Evolutionary conservation across 1,140 invertebrate species (phyloP), one percentile per base, ranked within the genome.

Genomic region (Drosophila subobscura): DNA sequence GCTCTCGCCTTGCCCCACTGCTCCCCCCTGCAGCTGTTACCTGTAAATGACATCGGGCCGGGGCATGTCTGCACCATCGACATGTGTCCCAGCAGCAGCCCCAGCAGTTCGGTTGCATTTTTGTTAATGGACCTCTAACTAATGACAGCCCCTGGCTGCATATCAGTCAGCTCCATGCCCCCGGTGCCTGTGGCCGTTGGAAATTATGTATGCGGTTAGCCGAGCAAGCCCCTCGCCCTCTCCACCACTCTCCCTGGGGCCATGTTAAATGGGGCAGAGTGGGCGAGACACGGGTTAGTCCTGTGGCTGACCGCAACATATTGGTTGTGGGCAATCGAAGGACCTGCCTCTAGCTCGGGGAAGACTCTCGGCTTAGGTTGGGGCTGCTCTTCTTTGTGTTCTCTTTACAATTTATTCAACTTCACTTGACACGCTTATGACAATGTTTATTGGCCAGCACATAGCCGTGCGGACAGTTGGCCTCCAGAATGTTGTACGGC

Each of bases 401-500:
- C 8, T 23, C 37, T 23, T 14, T 20, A 0, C 5, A n/a, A 22
- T 56, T 47, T 74, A 52, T 61, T 63, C 2, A 14, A 14, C 14
- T 1, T 37, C 44, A 59, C 44, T 74, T 73, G 16, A 83, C 89
- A 6, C 81, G 61, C 37, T 77, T 89, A 5, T 90, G 89, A 12
- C 89, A 90, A 41, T 89, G 80, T 46, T 90, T 90, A 42, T 90
- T 86, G 22, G 73, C 75, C 63, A 90, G 59, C 5, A 90, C 57
- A 56, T 86, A 90, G 20, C 89, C 89, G 12, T 55, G 54, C 0
- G 89, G 89, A 22, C 89, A 90, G 37, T 54, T 83, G 45, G 70
- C 79, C 53, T 89, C 72, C 50, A 90, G 53, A 49, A 90, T 89
- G 49, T 90, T 90, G 61, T 90, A 90, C 1, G 89, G 89, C 16